Evolutionary conservation across 2,113 vertebrate genomes (phyloP).

Genomic region (Hemiscyllium ocellatum): DNA sequence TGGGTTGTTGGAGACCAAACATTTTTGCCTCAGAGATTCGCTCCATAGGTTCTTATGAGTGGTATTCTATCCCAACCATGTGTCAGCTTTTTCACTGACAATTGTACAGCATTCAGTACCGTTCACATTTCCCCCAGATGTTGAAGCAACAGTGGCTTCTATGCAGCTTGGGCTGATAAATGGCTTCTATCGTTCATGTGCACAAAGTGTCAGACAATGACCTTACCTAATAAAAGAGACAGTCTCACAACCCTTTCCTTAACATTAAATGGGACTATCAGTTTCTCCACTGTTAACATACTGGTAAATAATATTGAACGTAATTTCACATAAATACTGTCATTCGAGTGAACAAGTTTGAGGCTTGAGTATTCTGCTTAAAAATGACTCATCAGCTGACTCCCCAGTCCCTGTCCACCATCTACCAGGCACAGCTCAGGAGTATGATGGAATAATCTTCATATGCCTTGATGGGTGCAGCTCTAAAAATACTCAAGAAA

Average conservation of each 20-base stretch:
- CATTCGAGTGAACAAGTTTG: background rate
- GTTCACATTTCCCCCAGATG: background rate
- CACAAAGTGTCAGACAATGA: background rate
- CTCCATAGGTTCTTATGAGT: background rate
- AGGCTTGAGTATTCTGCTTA: background rate
- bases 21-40: background rate
- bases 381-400: background rate
- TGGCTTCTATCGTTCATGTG: background rate
- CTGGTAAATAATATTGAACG: background rate
- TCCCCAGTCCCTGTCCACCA: background rate
- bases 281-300: background rate
- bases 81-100: background rate
- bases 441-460: background rate
- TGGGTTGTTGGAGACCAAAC: background rate
- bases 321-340: background rate
- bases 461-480: background rate
- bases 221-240: background rate
- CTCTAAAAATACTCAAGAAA: background rate
- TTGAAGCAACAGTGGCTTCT: background rate
- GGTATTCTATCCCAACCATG: background rate
- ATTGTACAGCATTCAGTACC: background rate
- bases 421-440: background rate
- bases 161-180: background rate
- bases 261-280: background rate
- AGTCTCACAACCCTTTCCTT: background rate